Base-by-base conservation (phyloP, 2,113 vertebrate genomes). In the Ammospiza nelsoni region DNA sequence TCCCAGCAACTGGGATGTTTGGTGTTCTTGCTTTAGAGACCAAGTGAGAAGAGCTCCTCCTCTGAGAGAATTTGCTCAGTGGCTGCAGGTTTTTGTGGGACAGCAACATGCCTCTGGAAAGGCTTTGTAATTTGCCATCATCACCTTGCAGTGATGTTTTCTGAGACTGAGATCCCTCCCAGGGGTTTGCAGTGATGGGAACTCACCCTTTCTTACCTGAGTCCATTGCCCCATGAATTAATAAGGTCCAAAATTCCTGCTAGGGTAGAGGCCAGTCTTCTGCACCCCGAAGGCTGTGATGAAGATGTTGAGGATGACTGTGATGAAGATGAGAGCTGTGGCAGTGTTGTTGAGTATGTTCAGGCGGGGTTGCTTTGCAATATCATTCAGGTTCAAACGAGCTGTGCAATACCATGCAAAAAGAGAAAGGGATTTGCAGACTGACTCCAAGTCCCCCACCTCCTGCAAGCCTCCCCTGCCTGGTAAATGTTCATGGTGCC, bases 281-380 rank as follows among this genome's bases (percentile, higher is more conserved):
- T 99, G 98, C 90, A 99, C 98, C 24, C 99, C 99, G 0, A 99
- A 98, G 21, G 98, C 98, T 1, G 98, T 98, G 97, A 99, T 99
- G 96, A 99, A 99, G 96, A 99, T 97, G 83, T 99, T 99, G 98
- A 98, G 94, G 90, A 99, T 96, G 59, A 99, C 98, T 3, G 98
- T 98, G 97, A 99, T 79, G 96, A 99, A 99, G 93, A 99, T 98
- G 57, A 99, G 85, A 41, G 93, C 62, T 9, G 98, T 99, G 62
- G 98, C 95, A 15, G 91, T 39, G 0, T 99, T 99, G 97, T 99
- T 99, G 96, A 99, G 97, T 71, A 98, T 95, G 58, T 99, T 97
- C 77, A 99, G 97, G 16, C 76, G 94, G 79, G 97, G 98, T 63
- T 99, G 99, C 92, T 99, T 98, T 68, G 96, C 88, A 9, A 98